Conservation (phyloP, 2,888 invertebrate genomes). For the Rhingia campestris region DNA sequence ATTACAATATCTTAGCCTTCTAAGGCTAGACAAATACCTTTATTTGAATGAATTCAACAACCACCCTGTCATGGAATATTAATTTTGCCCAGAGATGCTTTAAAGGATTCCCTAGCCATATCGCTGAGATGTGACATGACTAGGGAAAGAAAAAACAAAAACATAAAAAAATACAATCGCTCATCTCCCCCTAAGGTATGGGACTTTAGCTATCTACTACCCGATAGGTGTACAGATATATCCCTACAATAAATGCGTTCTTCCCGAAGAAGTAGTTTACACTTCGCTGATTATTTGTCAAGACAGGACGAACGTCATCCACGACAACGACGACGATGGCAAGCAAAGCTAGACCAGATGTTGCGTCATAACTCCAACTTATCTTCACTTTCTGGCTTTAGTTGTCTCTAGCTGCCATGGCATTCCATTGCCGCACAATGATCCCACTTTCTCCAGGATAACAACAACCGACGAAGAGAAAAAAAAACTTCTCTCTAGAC, state of each 20-base stretch:
- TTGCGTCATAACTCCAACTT: constrained; percentile 53
- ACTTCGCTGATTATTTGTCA: constrained; percentile 57
- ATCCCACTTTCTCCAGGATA: constrained; percentile 1
- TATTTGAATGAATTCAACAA: no score
- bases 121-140: no score
- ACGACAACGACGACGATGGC: background rate
- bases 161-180: background rate
- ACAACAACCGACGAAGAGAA: background rate
- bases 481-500: background rate
- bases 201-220: background rate
- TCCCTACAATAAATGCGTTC: constrained; percentile 40
- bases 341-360: constrained; percentile 49
- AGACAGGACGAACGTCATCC: constrained; percentile 8
- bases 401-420: background rate
- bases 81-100: no score
- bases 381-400: constrained; percentile 39
- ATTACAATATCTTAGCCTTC: no score
- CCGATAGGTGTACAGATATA: background rate
- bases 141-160: no score
- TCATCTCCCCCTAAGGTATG: constrained; percentile 10
- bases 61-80: no score
- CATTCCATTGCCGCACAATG: constrained; percentile 26
- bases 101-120: no score
- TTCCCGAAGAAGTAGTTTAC: constrained; percentile 42
- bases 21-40: no score